Percentiles rank a stretch among this genome's conserved stretches.
Conservation (phyloP, 2,888 invertebrate species). For the Stenichneumon culpator region DNA sequence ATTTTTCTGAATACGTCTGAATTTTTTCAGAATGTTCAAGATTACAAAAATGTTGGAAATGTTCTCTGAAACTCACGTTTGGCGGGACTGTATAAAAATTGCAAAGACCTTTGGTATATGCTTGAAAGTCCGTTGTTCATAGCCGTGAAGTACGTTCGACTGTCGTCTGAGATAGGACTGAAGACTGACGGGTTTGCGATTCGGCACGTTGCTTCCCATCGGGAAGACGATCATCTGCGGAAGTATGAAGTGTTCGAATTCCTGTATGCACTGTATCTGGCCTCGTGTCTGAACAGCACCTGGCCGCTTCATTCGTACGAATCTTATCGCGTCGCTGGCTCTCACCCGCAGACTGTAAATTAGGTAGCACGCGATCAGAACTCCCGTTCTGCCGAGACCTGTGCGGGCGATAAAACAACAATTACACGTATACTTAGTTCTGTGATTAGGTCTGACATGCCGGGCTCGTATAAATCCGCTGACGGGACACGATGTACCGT, state of each 20-base stretch:
- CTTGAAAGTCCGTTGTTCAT: conserved; percentile 91
- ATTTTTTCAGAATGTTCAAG: too few species aligned
- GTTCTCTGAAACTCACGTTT: background rate
- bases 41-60: too few species aligned
- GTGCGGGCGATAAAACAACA: conserved; percentile 61
- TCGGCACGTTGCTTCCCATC: conserved; percentile 87
- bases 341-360: conserved; percentile 92
- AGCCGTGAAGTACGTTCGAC: conserved; percentile 91
- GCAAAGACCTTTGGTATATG: conserved; percentile 91
- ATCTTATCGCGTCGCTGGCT: conserved; percentile 93
- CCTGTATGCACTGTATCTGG: conserved; percentile 93
- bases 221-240: conserved; percentile 92
- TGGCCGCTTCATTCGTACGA: conserved; percentile 91
- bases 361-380: conserved; percentile 94
- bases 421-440: background rate
- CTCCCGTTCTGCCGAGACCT: conserved; percentile 94
- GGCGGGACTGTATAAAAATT: background rate
- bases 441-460: background rate
- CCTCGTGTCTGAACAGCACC: conserved; percentile 93
- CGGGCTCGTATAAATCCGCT: background rate
- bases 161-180: conserved; percentile 90
- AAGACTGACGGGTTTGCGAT: conserved; percentile 86
- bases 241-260: conserved; percentile 92
- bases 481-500: background rate
- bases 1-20: too few species aligned